These are phyloP conservation scores for Patella depressa DNA, from an alignment of 2,888 invertebrate species.

Conservation along the genomic window DNA sequence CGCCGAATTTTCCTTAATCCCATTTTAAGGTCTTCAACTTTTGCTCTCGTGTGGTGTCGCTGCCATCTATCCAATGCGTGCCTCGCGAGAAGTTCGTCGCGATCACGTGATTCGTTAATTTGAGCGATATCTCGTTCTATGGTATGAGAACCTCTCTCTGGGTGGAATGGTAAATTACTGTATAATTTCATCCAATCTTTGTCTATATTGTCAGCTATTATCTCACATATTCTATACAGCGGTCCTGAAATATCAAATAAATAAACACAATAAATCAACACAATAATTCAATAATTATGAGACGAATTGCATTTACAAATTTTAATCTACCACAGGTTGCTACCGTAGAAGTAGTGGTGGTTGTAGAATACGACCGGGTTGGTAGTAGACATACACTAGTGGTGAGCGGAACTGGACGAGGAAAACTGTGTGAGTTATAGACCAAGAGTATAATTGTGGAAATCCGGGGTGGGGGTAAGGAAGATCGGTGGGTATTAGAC, in stretches of 20 bases:
- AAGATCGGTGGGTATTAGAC: too few species aligned
- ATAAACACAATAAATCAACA: background rate
- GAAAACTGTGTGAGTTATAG: too few species aligned
- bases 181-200: slow-evolving; percentile 63
- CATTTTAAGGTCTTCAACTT: slow-evolving; percentile 55
- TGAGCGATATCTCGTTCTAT: slow-evolving; percentile 61
- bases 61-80: slow-evolving; percentile 60
- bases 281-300: too few species aligned
- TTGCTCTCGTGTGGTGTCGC: slow-evolving; percentile 61
- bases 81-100: slow-evolving; percentile 39
- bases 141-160: slow-evolving; percentile 57
- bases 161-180: slow-evolving; percentile 60
- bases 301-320: too few species aligned
- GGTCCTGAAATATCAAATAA: slow-evolving; percentile 49
- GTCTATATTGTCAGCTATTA: slow-evolving; percentile 50
- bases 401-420: too few species aligned
- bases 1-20: slow-evolving; percentile 51
- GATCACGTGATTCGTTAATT: slow-evolving; percentile 46
- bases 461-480: too few species aligned
- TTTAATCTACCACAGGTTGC: too few species aligned
- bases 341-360: too few species aligned
- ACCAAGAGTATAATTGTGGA: too few species aligned
- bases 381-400: too few species aligned
- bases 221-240: slow-evolving; percentile 53
- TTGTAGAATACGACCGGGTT: too few species aligned